Base-by-base conservation (phyloP, 2,888 invertebrate genomes). In the Pocota personata region DNA sequence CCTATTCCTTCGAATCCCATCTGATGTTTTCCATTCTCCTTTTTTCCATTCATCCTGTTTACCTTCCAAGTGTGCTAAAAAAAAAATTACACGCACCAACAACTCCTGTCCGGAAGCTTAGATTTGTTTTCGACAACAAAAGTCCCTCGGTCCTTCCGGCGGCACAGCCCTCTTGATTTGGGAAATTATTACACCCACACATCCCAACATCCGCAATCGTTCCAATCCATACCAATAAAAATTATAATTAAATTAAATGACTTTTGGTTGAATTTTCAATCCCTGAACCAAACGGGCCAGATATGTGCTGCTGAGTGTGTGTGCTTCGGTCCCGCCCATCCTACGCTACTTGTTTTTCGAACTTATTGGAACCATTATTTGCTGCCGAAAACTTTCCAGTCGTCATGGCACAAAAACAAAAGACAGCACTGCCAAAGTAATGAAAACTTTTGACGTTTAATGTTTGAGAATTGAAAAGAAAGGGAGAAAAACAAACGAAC, bases 211-310 rank as follows among this genome's bases (percentile, higher is more conserved):
- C 27, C 32, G 14, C 14, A 16, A 30, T 30, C 32, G 14, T 46
- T 12, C 19, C 32, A 67, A 73, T 75, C 57, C 62, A 16, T 69
- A 24, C 46, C 64, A 82, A 82, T 82, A 76, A 82, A 76, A 69
- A 76, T 48, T 62, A 58, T 71, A 82, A 82, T 82, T 82, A 71
- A 82, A 76, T 82, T 69, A 57, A 75, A 82, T 57, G 62, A 69
- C 75, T 76, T 78, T 62, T 24, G 66, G 57, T 62, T 75, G 37
- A 52, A 46, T 43, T 75, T 60, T 62, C 60, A 60, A 67, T 67
- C 7, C 19, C n/a, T 21, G 7, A 30, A 30, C n/a, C 12, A 40
- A 73, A 32, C 40, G 35, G 67, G 21, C 50, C 48, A 27, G 40
- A 52, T 66, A 35, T 37, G 46, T 19, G 5, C 12, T 50, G 10